Evolutionary conservation across 2,113 vertebrate species (phyloP), one percentile per base, ranked within the genome.

Genomic region (Istiophorus platypterus): DNA sequence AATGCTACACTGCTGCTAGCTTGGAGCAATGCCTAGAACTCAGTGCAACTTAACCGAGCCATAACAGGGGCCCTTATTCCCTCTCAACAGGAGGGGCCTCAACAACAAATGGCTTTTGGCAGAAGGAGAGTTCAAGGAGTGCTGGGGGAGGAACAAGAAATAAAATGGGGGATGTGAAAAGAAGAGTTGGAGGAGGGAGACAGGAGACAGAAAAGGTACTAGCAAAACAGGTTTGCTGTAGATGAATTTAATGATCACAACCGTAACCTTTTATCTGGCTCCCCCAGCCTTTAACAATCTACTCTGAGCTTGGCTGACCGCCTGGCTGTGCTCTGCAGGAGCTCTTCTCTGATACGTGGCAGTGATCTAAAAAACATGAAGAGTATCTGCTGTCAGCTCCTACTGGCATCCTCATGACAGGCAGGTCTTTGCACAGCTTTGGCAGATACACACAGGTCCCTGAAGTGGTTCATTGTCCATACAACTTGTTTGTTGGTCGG

Each of bases 1-100:
- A 85, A 89, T 85, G 86, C 90, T 87, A 88, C 89, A 92, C 90
- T 81, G 87, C 89, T 92, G 92, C 87, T 91, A 80, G 87, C 86
- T 92, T 93, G 90, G 92, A 94, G 82, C 68, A 20, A 77, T 81
- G 92, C 92, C 92, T 86, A 77, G 89, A 91, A 90, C 73, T 71
- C 73, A 49, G 76, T 15, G 81, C 87, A 85, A 89, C 88, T 89
- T 87, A 85, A 84, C 75, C 49, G 54, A 87, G 87, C 80, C 73
- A 57, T 82, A 91, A 88, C 90, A 78, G 88, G 75, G 89, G 79
- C 85, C 78, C 84, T 87, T 91, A 86, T 87, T 90, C 91, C 88
- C 90, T 85, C 92, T 81, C 86, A 76, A 66, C 89, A 81, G 90
- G 90, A 83, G 88, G 89, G 85, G 81, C 70, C 85, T 77, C 80